Conservation (phyloP, 2,113 vertebrate genomes). For the Aptenodytes patagonicus region DNA sequence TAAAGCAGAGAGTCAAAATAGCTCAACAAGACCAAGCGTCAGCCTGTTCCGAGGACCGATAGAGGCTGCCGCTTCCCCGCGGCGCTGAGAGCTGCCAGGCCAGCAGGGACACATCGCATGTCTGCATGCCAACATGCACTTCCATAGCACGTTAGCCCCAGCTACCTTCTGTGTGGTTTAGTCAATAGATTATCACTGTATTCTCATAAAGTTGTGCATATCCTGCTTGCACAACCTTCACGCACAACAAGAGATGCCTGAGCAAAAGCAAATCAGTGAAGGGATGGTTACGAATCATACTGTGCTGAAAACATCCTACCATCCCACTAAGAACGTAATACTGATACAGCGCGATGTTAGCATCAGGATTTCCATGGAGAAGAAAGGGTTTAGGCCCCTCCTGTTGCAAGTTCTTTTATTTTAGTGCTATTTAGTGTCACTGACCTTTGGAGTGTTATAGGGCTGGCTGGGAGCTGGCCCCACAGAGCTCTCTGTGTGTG, state of each 20-base stretch:
- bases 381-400: neutral
- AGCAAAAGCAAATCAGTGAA: neutral
- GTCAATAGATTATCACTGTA: neutral
- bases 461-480: neutral
- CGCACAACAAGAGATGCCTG: neutral
- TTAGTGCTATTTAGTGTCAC: neutral
- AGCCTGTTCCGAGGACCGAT: accelerated
- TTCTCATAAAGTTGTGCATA: neutral
- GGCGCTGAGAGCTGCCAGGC: neutral
- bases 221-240: neutral
- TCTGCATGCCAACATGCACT: neutral
- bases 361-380: neutral
- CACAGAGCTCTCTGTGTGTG: neutral
- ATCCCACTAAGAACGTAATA: neutral
- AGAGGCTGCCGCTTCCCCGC: neutral
- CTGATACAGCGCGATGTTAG: neutral
- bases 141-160: neutral
- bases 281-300: neutral
- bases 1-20: neutral
- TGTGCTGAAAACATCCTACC: neutral
- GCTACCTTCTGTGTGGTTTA: neutral
- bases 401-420: neutral
- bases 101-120: neutral
- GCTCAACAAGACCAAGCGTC: neutral
- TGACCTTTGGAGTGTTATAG: neutral